Evolutionary conservation across 2,113 vertebrate species (phyloP).

Genomic region (Raphicerus campestris): DNA sequence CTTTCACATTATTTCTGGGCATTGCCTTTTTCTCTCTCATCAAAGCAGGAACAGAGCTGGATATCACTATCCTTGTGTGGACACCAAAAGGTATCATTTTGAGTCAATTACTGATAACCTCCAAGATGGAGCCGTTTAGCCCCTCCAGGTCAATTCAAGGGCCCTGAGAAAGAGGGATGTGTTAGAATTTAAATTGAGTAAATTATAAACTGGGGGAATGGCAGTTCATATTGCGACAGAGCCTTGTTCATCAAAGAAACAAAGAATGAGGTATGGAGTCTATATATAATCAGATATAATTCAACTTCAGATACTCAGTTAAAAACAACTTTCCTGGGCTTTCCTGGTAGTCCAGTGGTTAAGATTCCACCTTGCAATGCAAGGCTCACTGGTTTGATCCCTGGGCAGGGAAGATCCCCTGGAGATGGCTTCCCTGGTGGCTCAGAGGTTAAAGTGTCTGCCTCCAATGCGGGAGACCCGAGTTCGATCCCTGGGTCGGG

Average conservation of each 20-base stretch:
- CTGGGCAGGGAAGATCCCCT: not conserved
- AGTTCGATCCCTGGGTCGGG: too few relatives aligned
- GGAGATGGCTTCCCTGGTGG: too few relatives aligned
- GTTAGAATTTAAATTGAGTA: not conserved
- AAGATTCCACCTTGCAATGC: not conserved
- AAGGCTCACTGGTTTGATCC: not conserved
- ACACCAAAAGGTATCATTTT: not conserved
- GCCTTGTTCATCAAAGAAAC: not conserved
- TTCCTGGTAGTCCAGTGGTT: not conserved
- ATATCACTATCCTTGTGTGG: not conserved
- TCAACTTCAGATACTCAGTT: not conserved
- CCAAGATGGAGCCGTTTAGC: not conserved
- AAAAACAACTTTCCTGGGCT: not conserved
- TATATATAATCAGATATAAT: not conserved
- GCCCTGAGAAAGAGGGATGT: not conserved
- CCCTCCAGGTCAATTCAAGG: not conserved
- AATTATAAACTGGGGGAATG: not conserved
- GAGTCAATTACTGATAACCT: not conserved
- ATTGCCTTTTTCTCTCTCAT: not conserved
- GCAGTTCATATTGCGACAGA: not conserved
- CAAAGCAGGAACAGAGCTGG: not conserved
- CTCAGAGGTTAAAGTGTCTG: too few relatives aligned
- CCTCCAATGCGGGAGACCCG: too few relatives aligned
- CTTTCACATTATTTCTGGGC: not conserved
- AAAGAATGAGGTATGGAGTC: not conserved